Base-by-base conservation (phyloP, 2,113 vertebrate genomes). In the Alces alces region DNA sequence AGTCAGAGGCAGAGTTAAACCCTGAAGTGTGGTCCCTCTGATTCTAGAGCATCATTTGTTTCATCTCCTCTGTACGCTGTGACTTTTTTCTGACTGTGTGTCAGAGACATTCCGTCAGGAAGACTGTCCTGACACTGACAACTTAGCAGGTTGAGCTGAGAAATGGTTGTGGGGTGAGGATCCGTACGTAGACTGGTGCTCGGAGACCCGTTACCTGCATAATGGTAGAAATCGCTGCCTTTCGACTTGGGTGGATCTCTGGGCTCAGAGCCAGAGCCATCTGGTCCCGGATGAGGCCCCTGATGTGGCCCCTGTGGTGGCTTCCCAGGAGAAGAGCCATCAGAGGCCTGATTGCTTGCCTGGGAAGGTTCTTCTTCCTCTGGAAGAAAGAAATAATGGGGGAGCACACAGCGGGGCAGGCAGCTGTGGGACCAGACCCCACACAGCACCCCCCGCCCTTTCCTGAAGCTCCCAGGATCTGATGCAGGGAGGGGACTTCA, bases 301-400 rank as follows among this genome's bases (percentile, higher is more conserved):
- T 45, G 2, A 47, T 47, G 45, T 47, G 45, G 27, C 17, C 11
- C 87, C 13, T 57, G 36, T 39, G 1, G 45, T 64, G 78, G n/a
- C 19, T 15, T 10, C 25, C 54, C 66, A 27, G 30, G 7, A 30
- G 0, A 3, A 1, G 89, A 50, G n/a, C 50, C 50, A 2, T 23
- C 1, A 7, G 28, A 30, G 2, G 27, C 1, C 70, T 76, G 36
- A 6, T 0, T 4, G 1, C 30, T 11, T 0, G 45, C 2, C 3
- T 5, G 4, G 23, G 78, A 39, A 50, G 28, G 0, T 19, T 89
- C 84, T 1, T 47, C 36, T 6, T 61, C 61, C 7, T 78, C 96
- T 96, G 93, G 33, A 36, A 85, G 64, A 54, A 47, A 25, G 89
- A 39, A 15, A 6, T 30, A 84, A 36, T 7, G 27, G 3, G 43